phyloP scores from a whole-genome alignment of 2,797 vertebrate genomes.

The Falco peregrinus region DNA sequence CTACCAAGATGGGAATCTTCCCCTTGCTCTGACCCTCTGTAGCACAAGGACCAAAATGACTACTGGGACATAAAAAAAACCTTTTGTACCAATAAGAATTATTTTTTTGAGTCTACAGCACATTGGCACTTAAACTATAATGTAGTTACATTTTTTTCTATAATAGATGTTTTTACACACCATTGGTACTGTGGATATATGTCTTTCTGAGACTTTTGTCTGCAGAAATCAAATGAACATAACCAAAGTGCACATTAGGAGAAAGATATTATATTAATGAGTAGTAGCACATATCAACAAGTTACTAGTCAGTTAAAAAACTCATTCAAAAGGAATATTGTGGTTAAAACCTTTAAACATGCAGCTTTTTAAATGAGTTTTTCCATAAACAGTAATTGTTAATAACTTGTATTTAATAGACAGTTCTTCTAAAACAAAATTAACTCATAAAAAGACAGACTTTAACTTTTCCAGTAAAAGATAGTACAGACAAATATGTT shows the following conservation, averaged over 20 bases:
- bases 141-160: constrained; percentile 25
- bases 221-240: constrained; percentile 57
- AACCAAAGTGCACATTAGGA: constrained; percentile 51
- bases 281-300: constrained; percentile 38
- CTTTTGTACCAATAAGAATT: constrained; percentile 48
- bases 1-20: constrained; percentile 5
- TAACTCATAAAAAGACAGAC: constrained; percentile 47
- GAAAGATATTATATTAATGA: constrained; percentile 35
- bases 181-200: constrained; percentile 6
- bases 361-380: constrained; percentile 40
- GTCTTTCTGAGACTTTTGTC: constrained; percentile 46
- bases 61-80: not conserved
- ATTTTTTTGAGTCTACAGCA: constrained; percentile 25
- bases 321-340: constrained; percentile 35
- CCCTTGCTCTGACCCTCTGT: not conserved
- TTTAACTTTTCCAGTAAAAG: constrained; percentile 32
- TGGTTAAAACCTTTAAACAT: constrained; percentile 43
- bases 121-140: constrained; percentile 24
- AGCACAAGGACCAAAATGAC: constrained; percentile 24
- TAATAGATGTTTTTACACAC: constrained; percentile 31
- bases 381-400: constrained; percentile 48
- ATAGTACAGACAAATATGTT: constrained; percentile 5
- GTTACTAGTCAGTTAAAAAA: constrained; percentile 53
- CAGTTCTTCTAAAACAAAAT: constrained; percentile 43
- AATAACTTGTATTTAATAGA: constrained; percentile 56